phyloP scores from a whole-genome alignment of 2,888 invertebrate species.

The Diplazon laetatorius region DNA sequence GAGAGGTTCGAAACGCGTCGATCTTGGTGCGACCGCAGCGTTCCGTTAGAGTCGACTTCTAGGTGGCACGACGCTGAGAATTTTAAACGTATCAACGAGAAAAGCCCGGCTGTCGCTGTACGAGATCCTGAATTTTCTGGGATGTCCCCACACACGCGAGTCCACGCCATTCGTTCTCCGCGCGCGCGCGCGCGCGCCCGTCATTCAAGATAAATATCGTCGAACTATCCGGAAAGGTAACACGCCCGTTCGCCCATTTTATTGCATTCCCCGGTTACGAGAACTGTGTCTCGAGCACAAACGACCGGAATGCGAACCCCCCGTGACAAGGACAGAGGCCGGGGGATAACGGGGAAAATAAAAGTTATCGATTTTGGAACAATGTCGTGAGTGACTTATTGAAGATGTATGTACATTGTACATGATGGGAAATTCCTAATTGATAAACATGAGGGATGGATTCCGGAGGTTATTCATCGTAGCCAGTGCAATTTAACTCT shows the following conservation, averaged over 20 bases:
- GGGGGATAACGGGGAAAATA: slow-evolving; percentile 52
- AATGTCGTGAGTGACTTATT: slow-evolving; percentile 55
- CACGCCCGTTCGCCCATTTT: slow-evolving; percentile 30
- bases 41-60: slow-evolving; percentile 18
- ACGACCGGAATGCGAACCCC: slow-evolving; percentile 23
- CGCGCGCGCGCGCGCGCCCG: too few relatives aligned
- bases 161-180: slow-evolving; percentile 59
- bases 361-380: slow-evolving; percentile 53
- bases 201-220: slow-evolving; percentile 59
- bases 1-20: slow-evolving; percentile 27
- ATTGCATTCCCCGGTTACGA: slow-evolving; percentile 54
- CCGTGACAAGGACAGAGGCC: slow-evolving; percentile 22
- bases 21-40: slow-evolving; percentile 30
- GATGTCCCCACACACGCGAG: slow-evolving; percentile 29
- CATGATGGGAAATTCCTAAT: too few relatives aligned
- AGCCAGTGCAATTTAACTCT: too few relatives aligned
- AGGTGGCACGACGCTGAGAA: slow-evolving; percentile 20
- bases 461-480: too few relatives aligned
- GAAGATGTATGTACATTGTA: slow-evolving; percentile 43
- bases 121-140: neutral
- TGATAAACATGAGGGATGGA: too few relatives aligned
- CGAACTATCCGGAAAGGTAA: slow-evolving; percentile 46
- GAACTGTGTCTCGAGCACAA: slow-evolving; percentile 31
- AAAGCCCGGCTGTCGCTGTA: neutral
- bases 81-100: slow-evolving; percentile 25